phyloP scores from a whole-genome alignment of 2,888 invertebrate species.

The Leptarthrus brevirostris region DNA sequence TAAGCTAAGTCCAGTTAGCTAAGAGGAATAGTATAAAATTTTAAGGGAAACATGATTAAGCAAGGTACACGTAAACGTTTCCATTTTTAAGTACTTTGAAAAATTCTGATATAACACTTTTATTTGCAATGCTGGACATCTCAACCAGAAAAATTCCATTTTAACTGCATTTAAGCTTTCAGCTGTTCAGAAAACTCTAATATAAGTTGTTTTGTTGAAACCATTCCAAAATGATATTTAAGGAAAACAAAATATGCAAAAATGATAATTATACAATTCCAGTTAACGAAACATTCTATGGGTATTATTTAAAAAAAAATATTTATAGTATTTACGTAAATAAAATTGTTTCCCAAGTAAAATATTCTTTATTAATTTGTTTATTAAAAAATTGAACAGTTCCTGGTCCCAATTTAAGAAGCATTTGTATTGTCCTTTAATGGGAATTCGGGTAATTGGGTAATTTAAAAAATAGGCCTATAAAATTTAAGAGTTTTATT shows the following conservation, averaged over 20 bases:
- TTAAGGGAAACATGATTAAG: neutral
- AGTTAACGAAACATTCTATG: neutral
- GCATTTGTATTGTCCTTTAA: no score
- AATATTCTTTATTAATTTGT: no score
- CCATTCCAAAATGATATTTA: neutral
- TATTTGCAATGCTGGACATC: neutral
- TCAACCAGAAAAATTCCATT: neutral
- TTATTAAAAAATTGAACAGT: no score
- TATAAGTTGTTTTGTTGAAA: neutral
- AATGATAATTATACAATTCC: neutral
- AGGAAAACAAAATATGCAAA: no score
- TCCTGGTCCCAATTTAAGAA: no score
- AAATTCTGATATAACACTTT: no score
- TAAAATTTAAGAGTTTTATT: no score
- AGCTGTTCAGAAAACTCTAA: no score
- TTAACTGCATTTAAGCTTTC: no score
- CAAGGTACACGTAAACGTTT: no score
- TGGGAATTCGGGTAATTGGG: no score
- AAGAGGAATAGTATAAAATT: neutral
- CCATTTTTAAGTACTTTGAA: neutral
- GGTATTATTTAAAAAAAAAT: neutral
- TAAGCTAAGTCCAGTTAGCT: slow-evolving; percentile 58
- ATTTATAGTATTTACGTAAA: neutral
- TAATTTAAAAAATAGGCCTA: no score
- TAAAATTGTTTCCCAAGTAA: neutral